Evolutionary conservation across 92 coral and sea anemone species (phyloP), one percentile per base, ranked within the genome.

Genomic region (Palythoa heliodiscus): DNA sequence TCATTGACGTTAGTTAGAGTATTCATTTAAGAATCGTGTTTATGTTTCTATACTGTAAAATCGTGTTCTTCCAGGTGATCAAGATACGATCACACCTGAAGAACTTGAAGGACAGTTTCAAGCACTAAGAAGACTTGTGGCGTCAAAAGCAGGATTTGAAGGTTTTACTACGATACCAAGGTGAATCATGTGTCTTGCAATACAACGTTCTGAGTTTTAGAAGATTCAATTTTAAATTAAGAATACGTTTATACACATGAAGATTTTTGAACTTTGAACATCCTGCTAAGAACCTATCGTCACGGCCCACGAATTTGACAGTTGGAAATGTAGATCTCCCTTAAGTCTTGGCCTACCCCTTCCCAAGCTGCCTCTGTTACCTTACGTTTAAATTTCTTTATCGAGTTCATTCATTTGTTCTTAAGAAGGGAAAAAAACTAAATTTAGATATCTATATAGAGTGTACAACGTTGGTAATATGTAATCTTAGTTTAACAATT

Each of bases 111-210:
- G 94, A 55, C 99, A 96, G 88, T 96, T 96, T 71, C 98, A 96
- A 39, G 98, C 99, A 47, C 79, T 96, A 7, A 92, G 99, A 71
- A 89, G 99, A 89, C 88, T 94, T 0, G 99, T 96, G 25, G 99
- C 99, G 19, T 96, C 99, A 71, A 96, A 96, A 81, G 99, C 99
- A 38, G 99, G 99, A 38, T 96, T 96, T 88, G 85, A 95, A 78
- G 95, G 97, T 39, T 96, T 96, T 74, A 96, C 99, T 20, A 92
- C 97, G 8, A 93, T 96, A 55, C 95, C 93, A 55, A 95, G 91
- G 98, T 96, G 86, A 82, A 69, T 10, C 11, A n/a, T 13, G 35
- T 29, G 35, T 13, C 20, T 47, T 20, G 15, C 7, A 11, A 20
- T 63, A 76, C 11, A 20, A 22, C 14, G 43, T 69, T 23, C 1